Conservation (phyloP, 2,888 invertebrate species). For the Nasonia oneida region DNA sequence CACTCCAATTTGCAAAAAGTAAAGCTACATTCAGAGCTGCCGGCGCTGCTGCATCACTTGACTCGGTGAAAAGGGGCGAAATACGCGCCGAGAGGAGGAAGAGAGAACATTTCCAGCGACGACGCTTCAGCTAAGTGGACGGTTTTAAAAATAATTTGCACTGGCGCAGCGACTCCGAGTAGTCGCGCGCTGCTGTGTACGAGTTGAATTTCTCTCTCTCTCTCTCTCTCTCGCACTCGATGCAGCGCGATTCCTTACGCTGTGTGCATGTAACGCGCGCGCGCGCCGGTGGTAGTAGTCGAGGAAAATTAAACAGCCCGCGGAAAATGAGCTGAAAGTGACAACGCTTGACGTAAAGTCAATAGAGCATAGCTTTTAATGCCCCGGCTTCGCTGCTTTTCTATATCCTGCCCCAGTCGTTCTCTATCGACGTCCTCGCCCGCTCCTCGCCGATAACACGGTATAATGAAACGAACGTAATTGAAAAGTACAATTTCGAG, state of each 20-base stretch:
- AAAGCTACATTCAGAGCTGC: not conserved
- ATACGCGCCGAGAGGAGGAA: not conserved
- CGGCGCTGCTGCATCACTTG: not conserved
- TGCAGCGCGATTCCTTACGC: conserved; percentile 8
- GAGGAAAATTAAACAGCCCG: conserved; percentile 46
- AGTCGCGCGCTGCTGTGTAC: not conserved
- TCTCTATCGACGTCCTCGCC: not conserved
- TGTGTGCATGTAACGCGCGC: not conserved
- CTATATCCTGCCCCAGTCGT: not conserved
- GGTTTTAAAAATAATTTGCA: conserved; percentile 27
- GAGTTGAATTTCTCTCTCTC: not conserved
- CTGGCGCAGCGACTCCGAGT: not conserved
- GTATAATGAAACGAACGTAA: not conserved
- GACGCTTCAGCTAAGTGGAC: not conserved
- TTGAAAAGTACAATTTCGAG: not conserved
- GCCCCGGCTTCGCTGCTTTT: not conserved
- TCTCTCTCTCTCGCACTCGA: not conserved
- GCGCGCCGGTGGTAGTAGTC: not conserved
- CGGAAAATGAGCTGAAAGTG: conserved; percentile 54
- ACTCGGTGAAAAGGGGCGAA: not conserved
- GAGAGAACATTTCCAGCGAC: not conserved
- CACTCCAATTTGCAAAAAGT: not conserved
- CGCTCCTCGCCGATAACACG: not conserved
- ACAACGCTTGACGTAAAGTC: conserved; percentile 56
- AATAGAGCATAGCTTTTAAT: conserved; percentile 46